Evolutionary conservation across 1,140 invertebrate species (phyloP).

Genomic region (Danaus plexippus): DNA sequence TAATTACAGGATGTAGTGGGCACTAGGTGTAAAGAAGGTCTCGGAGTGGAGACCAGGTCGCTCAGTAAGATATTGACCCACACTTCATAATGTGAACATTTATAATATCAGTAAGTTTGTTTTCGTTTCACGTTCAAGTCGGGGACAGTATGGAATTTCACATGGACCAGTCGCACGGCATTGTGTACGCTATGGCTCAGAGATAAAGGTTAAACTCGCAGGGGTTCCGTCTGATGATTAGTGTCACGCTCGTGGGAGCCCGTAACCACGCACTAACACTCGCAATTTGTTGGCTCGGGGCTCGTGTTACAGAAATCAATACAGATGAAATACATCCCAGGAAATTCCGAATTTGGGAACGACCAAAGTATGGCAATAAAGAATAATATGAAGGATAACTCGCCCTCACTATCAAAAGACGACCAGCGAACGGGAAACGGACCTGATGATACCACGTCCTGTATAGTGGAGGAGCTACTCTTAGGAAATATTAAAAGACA

Average conservation of each 20-base stretch:
- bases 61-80: conserved; percentile 21
- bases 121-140: conserved; percentile 20
- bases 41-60: too few relatives aligned
- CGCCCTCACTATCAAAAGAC: too few relatives aligned
- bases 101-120: conserved; percentile 33
- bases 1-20: too few relatives aligned
- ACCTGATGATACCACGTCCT: too few relatives aligned
- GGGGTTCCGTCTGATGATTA: background rate
- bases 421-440: too few relatives aligned
- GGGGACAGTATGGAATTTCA: background rate
- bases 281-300: conserved; percentile 15
- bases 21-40: too few relatives aligned
- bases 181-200: background rate
- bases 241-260: conserved; percentile 7
- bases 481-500: too few relatives aligned
- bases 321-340: conserved; percentile 17
- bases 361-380: background rate
- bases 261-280: conserved; percentile 21
- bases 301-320: conserved; percentile 22
- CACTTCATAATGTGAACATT: conserved; percentile 26
- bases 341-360: conserved; percentile 13
- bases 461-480: too few relatives aligned
- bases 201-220: conserved; percentile 2
- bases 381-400: too few relatives aligned
- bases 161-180: background rate